Percentiles rank a stretch among this genome's conserved stretches.
Evolutionary conservation across 1,140 invertebrate genomes (phyloP).

Genomic region (Orchesella cincta): DNA sequence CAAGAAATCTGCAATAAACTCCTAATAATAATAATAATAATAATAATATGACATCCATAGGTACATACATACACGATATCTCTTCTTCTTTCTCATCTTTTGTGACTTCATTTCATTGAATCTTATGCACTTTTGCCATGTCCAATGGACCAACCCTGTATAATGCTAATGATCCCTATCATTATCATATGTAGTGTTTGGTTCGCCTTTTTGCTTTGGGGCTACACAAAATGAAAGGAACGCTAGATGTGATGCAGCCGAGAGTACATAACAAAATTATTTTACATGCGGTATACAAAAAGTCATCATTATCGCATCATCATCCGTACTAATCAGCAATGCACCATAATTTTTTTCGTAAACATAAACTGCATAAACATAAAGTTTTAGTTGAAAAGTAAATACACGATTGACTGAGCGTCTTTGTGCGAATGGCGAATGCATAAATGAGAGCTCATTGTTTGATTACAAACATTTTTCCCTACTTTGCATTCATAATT

Average conservation of each 20-base stretch:
- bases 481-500: background rate
- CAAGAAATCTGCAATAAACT: no score
- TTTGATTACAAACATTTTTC: background rate
- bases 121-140: background rate
- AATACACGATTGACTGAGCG: background rate
- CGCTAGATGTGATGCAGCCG: background rate
- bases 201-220: background rate
- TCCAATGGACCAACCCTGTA: background rate
- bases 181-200: background rate
- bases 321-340: background rate
- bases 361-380: background rate
- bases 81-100: no score
- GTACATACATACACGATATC: no score
- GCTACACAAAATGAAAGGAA: background rate
- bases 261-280: background rate
- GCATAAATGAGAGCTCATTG: no score
- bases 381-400: background rate
- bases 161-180: slow-evolving; percentile 17
- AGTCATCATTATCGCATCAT: no score
- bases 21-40: no score
- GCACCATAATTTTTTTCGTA: background rate
- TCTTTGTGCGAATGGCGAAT: no score
- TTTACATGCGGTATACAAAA: background rate
- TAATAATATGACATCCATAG: no score
- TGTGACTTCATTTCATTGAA: background rate